Percentiles rank a stretch among this genome's conserved stretches.
phyloP scores from a whole-genome alignment of 2,113 vertebrate species.

The Cynocephalus volans region DNA sequence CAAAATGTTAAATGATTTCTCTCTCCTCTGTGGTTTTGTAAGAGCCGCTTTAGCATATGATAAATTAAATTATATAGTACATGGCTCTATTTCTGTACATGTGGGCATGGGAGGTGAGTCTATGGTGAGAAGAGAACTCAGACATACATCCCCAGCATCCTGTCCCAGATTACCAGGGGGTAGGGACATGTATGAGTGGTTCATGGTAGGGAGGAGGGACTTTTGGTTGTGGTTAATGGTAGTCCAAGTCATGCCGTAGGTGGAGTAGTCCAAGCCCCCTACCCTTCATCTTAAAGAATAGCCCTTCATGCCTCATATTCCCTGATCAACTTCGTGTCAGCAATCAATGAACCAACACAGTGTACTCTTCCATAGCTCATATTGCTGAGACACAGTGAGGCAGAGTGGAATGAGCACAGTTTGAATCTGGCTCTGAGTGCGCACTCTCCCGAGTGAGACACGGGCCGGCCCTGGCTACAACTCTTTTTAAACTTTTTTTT shows the following conservation, averaged over 20 bases:
- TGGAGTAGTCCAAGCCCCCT: neutral
- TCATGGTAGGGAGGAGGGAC: neutral
- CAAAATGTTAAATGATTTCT: neutral
- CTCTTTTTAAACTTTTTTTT: too few relatives aligned
- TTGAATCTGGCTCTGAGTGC: slow-evolving; percentile 16
- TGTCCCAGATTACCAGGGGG: neutral
- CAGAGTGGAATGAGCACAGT: neutral
- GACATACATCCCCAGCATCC: neutral
- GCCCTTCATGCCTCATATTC: neutral
- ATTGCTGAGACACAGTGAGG: neutral
- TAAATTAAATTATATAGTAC: neutral
- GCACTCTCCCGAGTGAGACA: too few relatives aligned
- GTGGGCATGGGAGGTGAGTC: slow-evolving; percentile 1
- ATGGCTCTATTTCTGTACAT: slow-evolving; percentile 27
- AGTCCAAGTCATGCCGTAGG: neutral
- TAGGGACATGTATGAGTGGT: neutral
- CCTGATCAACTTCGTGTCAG: neutral
- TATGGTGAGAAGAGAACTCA: neutral
- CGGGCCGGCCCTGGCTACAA: too few relatives aligned
- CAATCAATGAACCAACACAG: neutral
- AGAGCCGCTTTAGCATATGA: neutral
- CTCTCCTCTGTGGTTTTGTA: neutral
- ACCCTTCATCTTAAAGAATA: neutral
- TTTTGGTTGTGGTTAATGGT: neutral
- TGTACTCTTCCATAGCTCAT: neutral